These are phyloP conservation scores for Nerophis lumbriciformis DNA, from an alignment of 2,113 vertebrate genomes.

Conservation along the genomic window DNA sequence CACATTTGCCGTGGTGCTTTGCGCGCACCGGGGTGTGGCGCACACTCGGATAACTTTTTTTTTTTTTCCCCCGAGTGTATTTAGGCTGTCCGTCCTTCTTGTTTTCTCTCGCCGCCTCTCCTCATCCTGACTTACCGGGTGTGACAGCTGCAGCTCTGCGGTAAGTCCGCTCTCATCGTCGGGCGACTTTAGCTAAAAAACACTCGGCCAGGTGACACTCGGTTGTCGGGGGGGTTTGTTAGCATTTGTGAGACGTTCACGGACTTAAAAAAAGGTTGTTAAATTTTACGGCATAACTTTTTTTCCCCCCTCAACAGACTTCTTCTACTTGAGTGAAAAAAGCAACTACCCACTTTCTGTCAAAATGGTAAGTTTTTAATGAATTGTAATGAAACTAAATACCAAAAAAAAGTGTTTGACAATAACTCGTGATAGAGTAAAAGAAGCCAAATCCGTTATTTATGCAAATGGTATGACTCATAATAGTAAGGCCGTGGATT, in stretches of 20 bases:
- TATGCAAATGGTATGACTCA: conserved; percentile 51
- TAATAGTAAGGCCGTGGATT: conserved; percentile 6
- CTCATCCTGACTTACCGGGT: background rate
- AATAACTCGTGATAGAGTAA: background rate
- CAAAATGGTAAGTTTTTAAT: conserved; percentile 57
- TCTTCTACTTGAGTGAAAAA: background rate
- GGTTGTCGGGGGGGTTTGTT: background rate
- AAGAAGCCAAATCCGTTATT: conserved; percentile 37
- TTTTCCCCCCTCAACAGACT: conserved; percentile 20
- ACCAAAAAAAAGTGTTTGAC: background rate
- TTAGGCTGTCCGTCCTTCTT: conserved; percentile 1
- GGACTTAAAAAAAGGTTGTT: background rate
- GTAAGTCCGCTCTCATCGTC: conserved; percentile 34
- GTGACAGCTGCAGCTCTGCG: conserved; percentile 26
- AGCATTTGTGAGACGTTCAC: background rate
- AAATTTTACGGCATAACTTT: background rate
- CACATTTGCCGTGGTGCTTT: conserved; percentile 46
- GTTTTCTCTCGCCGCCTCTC: conserved; percentile 3
- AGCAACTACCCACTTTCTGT: conserved; percentile 5
- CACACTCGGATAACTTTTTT: background rate
- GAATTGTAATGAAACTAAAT: background rate
- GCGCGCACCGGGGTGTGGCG: conserved; percentile 47
- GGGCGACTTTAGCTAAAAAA: background rate
- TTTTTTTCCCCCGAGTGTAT: conserved; percentile 15
- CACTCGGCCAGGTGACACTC: background rate